A percentile compares a stretch with the other conserved stretches of the same genome.
phyloP scores from a whole-genome alignment of 2,888 invertebrate species.

The Arenicola marina region DNA sequence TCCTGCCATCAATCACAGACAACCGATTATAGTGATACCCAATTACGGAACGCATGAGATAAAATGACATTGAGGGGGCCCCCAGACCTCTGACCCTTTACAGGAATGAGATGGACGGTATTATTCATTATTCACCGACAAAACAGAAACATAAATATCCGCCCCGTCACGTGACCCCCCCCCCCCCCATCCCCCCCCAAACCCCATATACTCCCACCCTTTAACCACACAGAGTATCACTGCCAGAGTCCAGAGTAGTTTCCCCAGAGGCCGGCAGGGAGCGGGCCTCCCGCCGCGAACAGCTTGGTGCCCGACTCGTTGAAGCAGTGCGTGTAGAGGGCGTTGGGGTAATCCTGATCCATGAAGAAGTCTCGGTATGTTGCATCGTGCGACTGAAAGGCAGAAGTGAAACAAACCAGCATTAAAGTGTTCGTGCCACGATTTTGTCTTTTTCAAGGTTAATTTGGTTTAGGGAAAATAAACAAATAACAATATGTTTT shows the following conservation, averaged over 20 bases:
- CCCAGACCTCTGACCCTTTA: too few relatives aligned
- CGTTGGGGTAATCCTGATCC: slow-evolving; percentile 74
- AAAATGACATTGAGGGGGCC: too few relatives aligned
- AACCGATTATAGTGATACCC: too few relatives aligned
- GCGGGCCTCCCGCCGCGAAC: slow-evolving; percentile 93
- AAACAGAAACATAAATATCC: too few relatives aligned
- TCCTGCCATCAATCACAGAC: too few relatives aligned
- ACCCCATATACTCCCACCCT: neutral
- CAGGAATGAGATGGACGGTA: too few relatives aligned
- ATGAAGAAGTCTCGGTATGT: slow-evolving; percentile 64
- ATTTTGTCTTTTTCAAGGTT: too few relatives aligned
- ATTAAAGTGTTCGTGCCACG: too few relatives aligned
- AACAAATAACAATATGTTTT: too few relatives aligned
- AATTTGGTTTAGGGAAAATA: too few relatives aligned
- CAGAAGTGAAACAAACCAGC: neutral
- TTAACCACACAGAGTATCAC: slow-evolving; percentile 58
- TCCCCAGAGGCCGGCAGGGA: slow-evolving; percentile 87
- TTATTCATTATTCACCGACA: too few relatives aligned
- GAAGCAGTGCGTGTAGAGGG: slow-evolving; percentile 96
- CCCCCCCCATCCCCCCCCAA: neutral
- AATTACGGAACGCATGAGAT: too few relatives aligned
- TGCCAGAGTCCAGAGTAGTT: slow-evolving; percentile 96
- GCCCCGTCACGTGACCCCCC: neutral
- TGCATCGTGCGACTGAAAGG: slow-evolving; percentile 52
- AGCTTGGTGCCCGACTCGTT: slow-evolving; percentile 88